These are phyloP conservation scores for Ophiodon elongatus DNA, from an alignment of 2,113 vertebrate species.

Conservation along the genomic window DNA sequence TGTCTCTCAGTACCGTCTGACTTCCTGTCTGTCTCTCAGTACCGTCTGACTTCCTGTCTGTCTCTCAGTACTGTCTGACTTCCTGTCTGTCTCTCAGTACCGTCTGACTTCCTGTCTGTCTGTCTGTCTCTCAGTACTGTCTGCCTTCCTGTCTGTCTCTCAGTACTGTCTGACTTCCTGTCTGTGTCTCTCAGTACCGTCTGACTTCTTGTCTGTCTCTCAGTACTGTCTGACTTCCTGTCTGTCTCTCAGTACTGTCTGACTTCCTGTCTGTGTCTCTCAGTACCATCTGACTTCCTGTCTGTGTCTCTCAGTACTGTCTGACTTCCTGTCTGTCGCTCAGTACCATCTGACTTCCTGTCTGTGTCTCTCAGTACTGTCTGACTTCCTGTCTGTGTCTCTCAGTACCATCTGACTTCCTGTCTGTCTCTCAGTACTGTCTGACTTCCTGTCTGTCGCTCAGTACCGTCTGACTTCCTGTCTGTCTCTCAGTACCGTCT, in stretches of 20 bases:
- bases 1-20: too few species aligned
- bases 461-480: not conserved
- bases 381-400: not conserved
- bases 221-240: not conserved
- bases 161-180: too few species aligned
- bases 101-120: too few species aligned
- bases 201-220: not conserved
- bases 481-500: not conserved
- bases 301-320: not conserved
- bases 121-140: too few species aligned
- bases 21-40: too few species aligned
- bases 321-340: not conserved
- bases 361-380: not conserved
- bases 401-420: too few species aligned
- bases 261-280: not conserved
- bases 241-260: not conserved
- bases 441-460: too few species aligned
- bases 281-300: not conserved
- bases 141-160: too few species aligned
- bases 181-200: too few species aligned
- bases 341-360: not conserved
- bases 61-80: too few species aligned
- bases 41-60: too few species aligned
- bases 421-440: not conserved
- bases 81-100: too few species aligned